Evolutionary conservation across 2,113 vertebrate species (phyloP), one percentile per base, ranked within the genome.

Genomic region (Lates calcarifer): DNA sequence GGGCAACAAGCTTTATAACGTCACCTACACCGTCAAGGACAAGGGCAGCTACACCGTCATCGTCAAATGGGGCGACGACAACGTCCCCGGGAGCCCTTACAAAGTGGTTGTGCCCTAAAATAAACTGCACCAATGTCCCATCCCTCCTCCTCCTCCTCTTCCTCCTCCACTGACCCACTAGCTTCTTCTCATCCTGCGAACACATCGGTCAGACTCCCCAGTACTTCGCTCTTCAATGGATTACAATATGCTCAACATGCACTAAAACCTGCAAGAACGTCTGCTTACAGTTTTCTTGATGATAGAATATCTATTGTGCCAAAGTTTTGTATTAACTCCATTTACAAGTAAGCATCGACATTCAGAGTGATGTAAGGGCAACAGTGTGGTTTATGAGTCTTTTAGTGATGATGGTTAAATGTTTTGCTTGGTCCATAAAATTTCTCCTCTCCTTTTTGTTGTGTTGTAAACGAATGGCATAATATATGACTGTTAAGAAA

Each of bases 21-120:
- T 98, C 90, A 98, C 96, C 71, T 98, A 98, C 92, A 96, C 96
- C 0, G 95, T 98, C 86, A 97, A 96, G 91, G 97, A 98, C 90
- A 97, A 96, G 84, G 97, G 97, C n/a, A 96, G 96, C 93, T 98
- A 98, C 85, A 96, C 96, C 18, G 95, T 98, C 84, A 98, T 98
- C 0, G 96, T 98, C 79, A 98, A 97, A 83, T 98, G 97, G 97
- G 97, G 97, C 0, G 97, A 98, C 0, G 97, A 98, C 75, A 96
- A 94, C 6, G 93, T 97, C 71, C 96, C 97, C 0, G 97, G 97
- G 47, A 98, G 97, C 91, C 97, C 97, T 79, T 98, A 95, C 94
- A 97, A 97, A 77, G 96, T 98, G 91, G 94, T 90, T 1, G 96
- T 94, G 26, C 95, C 96, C 68, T 98, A 89, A 95, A 90, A 77